Conservation (phyloP, 1,140 invertebrate genomes). For the Cyphomyrmex costatus region DNA sequence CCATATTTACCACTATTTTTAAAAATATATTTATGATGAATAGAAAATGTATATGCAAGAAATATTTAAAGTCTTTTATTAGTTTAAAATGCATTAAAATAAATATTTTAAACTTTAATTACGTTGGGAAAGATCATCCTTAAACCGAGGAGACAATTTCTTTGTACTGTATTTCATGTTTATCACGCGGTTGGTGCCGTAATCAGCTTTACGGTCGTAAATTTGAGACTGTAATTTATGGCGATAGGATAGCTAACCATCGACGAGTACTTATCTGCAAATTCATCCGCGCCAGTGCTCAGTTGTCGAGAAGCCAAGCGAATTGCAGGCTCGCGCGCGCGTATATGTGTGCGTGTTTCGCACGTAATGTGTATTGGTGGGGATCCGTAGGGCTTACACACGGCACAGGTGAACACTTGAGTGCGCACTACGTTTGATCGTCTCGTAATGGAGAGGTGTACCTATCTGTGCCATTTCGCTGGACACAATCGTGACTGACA, state of each 20-base stretch:
- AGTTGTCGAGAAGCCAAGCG: constrained; percentile 33
- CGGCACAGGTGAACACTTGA: constrained; percentile 51
- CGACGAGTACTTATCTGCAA: constrained; percentile 60
- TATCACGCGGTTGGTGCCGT: constrained; percentile 16
- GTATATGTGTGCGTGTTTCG: not conserved
- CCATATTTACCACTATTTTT: not conserved
- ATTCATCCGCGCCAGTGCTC: constrained; percentile 42
- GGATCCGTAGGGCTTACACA: constrained; percentile 24
- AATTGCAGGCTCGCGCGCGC: not conserved
- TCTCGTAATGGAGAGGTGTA: constrained; percentile 45
- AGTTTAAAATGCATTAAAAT: not conserved
- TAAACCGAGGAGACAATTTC: not conserved
- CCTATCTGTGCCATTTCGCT: constrained; percentile 43
- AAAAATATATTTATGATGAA: constrained; percentile 22
- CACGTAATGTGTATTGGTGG: not conserved
- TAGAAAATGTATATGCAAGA: constrained; percentile 3
- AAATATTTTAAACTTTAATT: constrained; percentile 45
- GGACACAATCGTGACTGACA: constrained; percentile 34
- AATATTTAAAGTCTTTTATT: not conserved
- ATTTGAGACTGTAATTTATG: constrained; percentile 49
- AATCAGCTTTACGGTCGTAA: constrained; percentile 50
- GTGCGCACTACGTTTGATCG: constrained; percentile 41
- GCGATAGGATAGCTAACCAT: constrained; percentile 50
- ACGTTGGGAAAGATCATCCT: not conserved
- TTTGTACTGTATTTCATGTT: not conserved